phyloP scores from a whole-genome alignment of 2,888 invertebrate species.

The Pardosa pseudoannulata region DNA sequence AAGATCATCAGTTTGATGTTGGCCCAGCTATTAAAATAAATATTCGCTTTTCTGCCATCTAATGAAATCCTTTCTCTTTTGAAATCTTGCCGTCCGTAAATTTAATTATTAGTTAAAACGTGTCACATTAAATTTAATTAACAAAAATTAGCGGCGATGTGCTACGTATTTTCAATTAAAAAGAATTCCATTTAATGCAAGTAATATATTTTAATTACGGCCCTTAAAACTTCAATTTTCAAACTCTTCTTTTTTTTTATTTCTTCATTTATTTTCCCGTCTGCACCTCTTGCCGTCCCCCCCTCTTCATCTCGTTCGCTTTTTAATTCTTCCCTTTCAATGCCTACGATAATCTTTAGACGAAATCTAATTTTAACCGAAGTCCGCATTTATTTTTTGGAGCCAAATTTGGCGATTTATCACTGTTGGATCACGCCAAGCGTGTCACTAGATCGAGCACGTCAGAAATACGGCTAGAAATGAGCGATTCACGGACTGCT shows the following conservation, averaged over 20 bases:
- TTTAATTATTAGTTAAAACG: conserved; percentile 4
- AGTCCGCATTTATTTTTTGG: not conserved
- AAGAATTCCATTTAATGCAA: not conserved
- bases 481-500: not conserved
- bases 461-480: not conserved
- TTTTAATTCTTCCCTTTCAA: not conserved
- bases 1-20: not conserved
- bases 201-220: conserved; percentile 1
- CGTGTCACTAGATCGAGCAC: not conserved
- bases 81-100: not conserved
- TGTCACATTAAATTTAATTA: conserved; percentile 12
- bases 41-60: not conserved
- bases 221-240: not conserved
- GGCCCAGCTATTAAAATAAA: not conserved
- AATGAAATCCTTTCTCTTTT: not conserved
- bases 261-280: not conserved
- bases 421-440: not conserved
- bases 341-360: not conserved
- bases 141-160: conserved; percentile 3
- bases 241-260: not conserved
- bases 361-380: not conserved
- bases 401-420: conserved; percentile 9
- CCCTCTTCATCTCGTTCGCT: not conserved
- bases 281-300: no score
- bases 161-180: not conserved